These are phyloP conservation scores for Timema cristinae DNA, from an alignment of 2,888 invertebrate genomes.

Conservation along the genomic window DNA sequence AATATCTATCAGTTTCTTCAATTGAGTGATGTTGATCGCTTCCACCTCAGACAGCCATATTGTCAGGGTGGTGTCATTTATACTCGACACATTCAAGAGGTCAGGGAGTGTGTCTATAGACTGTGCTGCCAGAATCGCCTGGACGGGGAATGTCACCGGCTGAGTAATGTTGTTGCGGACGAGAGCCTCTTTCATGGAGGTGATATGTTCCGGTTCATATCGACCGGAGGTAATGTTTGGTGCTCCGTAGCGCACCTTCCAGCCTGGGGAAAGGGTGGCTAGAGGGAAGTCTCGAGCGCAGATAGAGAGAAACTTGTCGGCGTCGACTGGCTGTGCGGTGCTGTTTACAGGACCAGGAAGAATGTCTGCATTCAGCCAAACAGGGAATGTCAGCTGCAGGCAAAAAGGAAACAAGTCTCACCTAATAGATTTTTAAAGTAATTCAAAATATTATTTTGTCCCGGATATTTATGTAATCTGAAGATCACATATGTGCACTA, in stretches of 20 bases:
- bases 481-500: no score
- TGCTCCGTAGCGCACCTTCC: conserved; percentile 66
- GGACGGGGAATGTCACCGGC: conserved; percentile 74
- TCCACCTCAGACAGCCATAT: conserved; percentile 73
- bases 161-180: conserved; percentile 48
- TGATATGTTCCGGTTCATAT: conserved; percentile 61
- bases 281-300: conserved; percentile 55
- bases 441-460: no score
- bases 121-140: conserved; percentile 65
- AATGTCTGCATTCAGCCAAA: conserved; percentile 89
- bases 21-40: conserved; percentile 58
- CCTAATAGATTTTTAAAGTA: no score
- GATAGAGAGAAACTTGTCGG: conserved; percentile 58
- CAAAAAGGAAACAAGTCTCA: no score
- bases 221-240: conserved; percentile 47
- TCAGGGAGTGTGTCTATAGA: conserved; percentile 57
- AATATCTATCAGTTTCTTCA: conserved; percentile 61
- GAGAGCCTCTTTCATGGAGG: conserved; percentile 13
- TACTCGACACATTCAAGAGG: conserved; percentile 41
- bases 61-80: conserved; percentile 61
- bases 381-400: conserved; percentile 61
- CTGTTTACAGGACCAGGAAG: conserved; percentile 67
- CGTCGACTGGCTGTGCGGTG: conserved; percentile 53
- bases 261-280: conserved; percentile 73
- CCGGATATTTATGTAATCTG: no score